Percentiles rank a stretch among this genome's conserved stretches.
These are phyloP conservation scores for Erethizon dorsatum DNA, from an alignment of 2,797 vertebrate species.

Conservation along the genomic window DNA sequence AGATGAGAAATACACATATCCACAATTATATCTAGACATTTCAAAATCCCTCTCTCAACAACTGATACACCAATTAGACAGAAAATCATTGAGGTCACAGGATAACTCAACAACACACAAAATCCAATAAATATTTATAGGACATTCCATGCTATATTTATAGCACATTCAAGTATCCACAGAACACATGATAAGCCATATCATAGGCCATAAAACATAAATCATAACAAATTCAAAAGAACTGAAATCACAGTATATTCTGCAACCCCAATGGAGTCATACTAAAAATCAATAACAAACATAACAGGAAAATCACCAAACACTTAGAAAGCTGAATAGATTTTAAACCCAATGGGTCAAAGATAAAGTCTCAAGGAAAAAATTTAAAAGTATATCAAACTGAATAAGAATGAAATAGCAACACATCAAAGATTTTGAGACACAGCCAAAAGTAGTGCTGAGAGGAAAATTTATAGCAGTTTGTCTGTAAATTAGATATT, in stretches of 20 bases:
- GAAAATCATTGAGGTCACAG: background rate
- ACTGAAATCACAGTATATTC: background rate
- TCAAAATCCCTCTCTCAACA: background rate
- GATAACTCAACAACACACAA: background rate
- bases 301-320: conserved; percentile 7
- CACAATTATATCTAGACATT: background rate
- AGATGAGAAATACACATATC: background rate
- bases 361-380: background rate
- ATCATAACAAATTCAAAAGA: conserved; percentile 22
- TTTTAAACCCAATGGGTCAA: background rate
- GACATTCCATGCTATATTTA: background rate
- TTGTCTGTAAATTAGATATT: background rate
- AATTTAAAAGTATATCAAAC: background rate
- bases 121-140: background rate
- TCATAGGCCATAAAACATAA: background rate
- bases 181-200: background rate
- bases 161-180: background rate
- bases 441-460: background rate
- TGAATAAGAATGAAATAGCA: conserved; percentile 29
- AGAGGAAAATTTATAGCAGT: background rate
- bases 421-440: background rate
- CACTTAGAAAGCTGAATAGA: background rate
- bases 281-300: conserved; percentile 35
- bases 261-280: background rate
- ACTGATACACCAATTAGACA: background rate